These are phyloP conservation scores for Ardeotis arabs DNA, from an alignment of 2,113 vertebrate species.

Conservation along the genomic window DNA sequence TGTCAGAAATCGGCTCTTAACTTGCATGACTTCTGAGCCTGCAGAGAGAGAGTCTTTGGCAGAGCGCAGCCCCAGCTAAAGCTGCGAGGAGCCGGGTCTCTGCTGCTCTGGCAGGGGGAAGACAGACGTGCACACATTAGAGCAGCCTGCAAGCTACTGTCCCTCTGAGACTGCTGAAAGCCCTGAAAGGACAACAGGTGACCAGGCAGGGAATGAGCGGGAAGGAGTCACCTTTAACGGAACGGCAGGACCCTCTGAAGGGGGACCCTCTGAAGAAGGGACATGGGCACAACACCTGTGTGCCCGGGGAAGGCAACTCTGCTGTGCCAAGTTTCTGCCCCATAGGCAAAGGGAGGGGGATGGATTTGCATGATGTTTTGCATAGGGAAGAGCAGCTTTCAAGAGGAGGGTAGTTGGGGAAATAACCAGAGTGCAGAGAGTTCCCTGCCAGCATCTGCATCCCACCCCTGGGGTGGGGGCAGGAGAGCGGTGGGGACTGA, in stretches of 20 bases:
- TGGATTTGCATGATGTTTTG: neutral
- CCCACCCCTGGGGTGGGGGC: neutral
- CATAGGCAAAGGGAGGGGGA: neutral
- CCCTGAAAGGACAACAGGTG: neutral
- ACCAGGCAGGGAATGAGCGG: neutral
- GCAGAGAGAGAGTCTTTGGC: neutral
- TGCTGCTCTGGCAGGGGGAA: neutral
- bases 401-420: neutral
- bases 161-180: neutral
- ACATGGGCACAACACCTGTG: neutral
- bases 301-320: neutral
- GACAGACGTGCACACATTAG: neutral
- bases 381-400: neutral
- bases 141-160: neutral
- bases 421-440: rapidly evolving
- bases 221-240: neutral
- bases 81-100: neutral
- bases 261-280: neutral
- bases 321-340: neutral
- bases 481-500: neutral
- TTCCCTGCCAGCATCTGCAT: neutral
- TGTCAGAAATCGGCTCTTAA: conserved; percentile 14
- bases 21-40: neutral
- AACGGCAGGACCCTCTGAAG: neutral
- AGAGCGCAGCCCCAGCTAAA: neutral